A percentile compares a stretch with the other conserved stretches of the same genome.
phyloP scores from a whole-genome alignment of 2,888 invertebrate species.

The Onthophagus sagittarius region DNA sequence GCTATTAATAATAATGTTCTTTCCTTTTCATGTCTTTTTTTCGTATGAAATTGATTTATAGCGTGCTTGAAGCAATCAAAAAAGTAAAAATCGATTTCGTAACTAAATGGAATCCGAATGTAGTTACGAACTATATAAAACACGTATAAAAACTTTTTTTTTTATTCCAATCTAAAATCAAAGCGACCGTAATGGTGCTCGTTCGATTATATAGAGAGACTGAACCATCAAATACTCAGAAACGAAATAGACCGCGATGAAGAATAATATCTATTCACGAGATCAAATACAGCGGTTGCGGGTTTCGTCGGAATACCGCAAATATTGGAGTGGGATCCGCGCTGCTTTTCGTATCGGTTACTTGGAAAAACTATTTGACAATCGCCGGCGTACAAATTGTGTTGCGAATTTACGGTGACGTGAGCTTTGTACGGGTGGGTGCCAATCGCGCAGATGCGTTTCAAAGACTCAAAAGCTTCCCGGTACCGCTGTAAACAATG shows the following conservation, averaged over 20 bases:
- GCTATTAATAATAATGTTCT: too few relatives aligned
- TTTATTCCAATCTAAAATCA: not conserved
- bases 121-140: not conserved
- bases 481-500: not conserved
- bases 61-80: not conserved
- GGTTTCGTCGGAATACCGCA: not conserved
- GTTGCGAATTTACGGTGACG: not conserved
- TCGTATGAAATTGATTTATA: not conserved
- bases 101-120: not conserved
- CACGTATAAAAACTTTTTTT: not conserved
- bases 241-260: not conserved
- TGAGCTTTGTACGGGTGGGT: not conserved
- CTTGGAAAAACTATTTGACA: not conserved
- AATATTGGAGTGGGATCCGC: not conserved
- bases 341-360: not conserved
- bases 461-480: not conserved
- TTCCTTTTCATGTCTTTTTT: not conserved
- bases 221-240: not conserved
- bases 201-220: not conserved
- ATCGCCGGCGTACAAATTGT: not conserved
- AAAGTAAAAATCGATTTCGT: not conserved
- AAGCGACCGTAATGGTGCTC: not conserved
- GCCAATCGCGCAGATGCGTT: not conserved
- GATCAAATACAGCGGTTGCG: not conserved
- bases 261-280: not conserved